These are phyloP conservation scores for Pipistrellus nathusii DNA, from an alignment of 2,797 vertebrate species.

Conservation along the genomic window DNA sequence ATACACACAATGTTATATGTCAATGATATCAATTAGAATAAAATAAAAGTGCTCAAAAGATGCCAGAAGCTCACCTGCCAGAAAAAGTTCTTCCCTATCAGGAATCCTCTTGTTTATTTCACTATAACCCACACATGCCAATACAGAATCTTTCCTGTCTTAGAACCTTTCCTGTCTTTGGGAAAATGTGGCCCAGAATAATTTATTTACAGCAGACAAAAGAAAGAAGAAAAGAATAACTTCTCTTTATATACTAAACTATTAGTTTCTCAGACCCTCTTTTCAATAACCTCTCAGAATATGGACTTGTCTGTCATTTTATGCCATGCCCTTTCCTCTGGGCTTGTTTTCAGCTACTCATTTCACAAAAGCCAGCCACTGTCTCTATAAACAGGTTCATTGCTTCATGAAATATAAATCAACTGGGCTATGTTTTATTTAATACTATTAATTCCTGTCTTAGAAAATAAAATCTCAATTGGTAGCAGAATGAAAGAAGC, in stretches of 20 bases:
- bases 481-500: conserved; percentile 26
- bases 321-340: not conserved
- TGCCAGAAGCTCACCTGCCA: not conserved
- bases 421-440: not conserved
- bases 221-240: not conserved
- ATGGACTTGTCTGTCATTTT: not conserved
- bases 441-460: not conserved
- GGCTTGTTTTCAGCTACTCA: not conserved
- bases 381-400: not conserved
- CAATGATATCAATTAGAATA: not conserved
- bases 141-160: not conserved
- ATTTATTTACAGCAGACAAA: conserved; percentile 18
- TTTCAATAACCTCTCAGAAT: not conserved
- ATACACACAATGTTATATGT: not conserved
- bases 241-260: conserved; percentile 12
- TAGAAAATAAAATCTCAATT: conserved; percentile 58
- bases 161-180: not conserved
- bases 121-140: not conserved
- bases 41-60: conserved; percentile 30
- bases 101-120: conserved; percentile 11
- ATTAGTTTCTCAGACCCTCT: not conserved
- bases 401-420: not conserved
- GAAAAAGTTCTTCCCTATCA: not conserved
- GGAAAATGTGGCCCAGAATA: not conserved
- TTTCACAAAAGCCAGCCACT: not conserved